Evolutionary conservation across 2,888 invertebrate species (phyloP).

Genomic region (Chouioia cunea): DNA sequence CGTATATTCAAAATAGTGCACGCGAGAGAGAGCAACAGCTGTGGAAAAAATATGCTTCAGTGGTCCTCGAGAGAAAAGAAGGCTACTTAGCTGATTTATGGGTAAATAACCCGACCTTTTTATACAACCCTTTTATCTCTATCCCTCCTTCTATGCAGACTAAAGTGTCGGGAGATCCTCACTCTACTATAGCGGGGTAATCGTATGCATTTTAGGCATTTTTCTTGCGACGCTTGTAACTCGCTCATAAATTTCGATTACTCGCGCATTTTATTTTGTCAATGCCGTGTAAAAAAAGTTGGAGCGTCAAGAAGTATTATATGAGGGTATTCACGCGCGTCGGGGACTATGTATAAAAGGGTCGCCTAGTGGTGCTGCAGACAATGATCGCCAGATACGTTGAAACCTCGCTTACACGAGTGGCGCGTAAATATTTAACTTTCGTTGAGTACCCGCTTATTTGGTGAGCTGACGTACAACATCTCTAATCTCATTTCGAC

Average conservation of each 20-base stretch:
- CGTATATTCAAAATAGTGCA: constrained; percentile 42
- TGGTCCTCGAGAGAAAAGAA: constrained; percentile 46
- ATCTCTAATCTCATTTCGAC: constrained; percentile 10
- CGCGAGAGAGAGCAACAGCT: constrained; percentile 43
- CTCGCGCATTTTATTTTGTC: constrained; percentile 52
- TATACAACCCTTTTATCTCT: constrained; percentile 52
- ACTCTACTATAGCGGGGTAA: constrained; percentile 52
- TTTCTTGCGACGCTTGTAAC: constrained; percentile 59
- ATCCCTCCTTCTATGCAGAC: constrained; percentile 2
- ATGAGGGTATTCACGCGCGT: background rate
- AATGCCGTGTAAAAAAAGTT: constrained; percentile 44
- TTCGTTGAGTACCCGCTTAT: constrained; percentile 53
- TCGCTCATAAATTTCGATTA: constrained; percentile 64
- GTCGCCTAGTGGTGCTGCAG: constrained; percentile 6
- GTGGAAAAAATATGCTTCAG: constrained; percentile 48
- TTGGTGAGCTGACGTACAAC: constrained; percentile 36
- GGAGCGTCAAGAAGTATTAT: background rate
- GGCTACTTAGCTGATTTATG: constrained; percentile 57
- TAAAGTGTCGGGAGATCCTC: constrained; percentile 10
- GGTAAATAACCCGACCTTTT: constrained; percentile 53
- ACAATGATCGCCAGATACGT: too few species aligned
- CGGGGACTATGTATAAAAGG: constrained; percentile 38
- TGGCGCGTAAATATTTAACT: constrained; percentile 62
- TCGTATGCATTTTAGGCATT: constrained; percentile 64
- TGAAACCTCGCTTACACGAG: constrained; percentile 54